Percentiles rank a stretch among this genome's conserved stretches.
These are phyloP conservation scores for Timema podura DNA, from an alignment of 2,888 invertebrate genomes.

Conservation along the genomic window DNA sequence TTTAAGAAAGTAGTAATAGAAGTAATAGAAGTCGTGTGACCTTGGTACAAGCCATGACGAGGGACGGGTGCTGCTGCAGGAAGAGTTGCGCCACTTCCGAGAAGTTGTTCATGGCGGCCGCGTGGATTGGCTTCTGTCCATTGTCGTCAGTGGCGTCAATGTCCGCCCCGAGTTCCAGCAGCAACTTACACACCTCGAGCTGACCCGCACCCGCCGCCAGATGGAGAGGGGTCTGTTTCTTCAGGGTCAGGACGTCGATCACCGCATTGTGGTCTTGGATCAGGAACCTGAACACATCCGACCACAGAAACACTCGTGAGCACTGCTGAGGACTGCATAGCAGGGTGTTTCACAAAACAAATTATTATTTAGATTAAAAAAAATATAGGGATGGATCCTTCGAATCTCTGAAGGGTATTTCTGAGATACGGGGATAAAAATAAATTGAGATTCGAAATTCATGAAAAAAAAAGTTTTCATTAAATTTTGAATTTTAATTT, in stretches of 20 bases:
- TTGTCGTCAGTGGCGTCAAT: slow-evolving; percentile 94
- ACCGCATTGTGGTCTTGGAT: slow-evolving; percentile 93
- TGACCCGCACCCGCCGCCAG: slow-evolving; percentile 95
- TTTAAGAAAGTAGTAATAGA: neutral
- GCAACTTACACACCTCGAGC: slow-evolving; percentile 87
- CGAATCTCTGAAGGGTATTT: no score
- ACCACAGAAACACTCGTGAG: no score
- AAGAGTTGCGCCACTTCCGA: slow-evolving; percentile 98
- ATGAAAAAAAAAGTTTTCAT: no score
- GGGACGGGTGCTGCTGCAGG: slow-evolving; percentile 87
- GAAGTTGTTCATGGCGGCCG: slow-evolving; percentile 96
- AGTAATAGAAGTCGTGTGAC: slow-evolving; percentile 37
- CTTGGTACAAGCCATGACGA: slow-evolving; percentile 93
- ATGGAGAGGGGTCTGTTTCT: slow-evolving; percentile 96
- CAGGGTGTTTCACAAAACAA: no score
- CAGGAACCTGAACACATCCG: slow-evolving; percentile 54
- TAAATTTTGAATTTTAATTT: no score
- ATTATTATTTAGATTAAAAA: no score
- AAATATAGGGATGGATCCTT: no score
- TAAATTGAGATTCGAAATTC: no score
- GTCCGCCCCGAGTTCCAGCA: slow-evolving; percentile 89
- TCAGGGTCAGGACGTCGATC: slow-evolving; percentile 91
- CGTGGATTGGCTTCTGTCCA: slow-evolving; percentile 95
- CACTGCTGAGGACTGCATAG: no score
- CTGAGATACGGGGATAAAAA: no score